phyloP scores from a whole-genome alignment of 2,113 vertebrate species.

The Lycaon pictus region DNA sequence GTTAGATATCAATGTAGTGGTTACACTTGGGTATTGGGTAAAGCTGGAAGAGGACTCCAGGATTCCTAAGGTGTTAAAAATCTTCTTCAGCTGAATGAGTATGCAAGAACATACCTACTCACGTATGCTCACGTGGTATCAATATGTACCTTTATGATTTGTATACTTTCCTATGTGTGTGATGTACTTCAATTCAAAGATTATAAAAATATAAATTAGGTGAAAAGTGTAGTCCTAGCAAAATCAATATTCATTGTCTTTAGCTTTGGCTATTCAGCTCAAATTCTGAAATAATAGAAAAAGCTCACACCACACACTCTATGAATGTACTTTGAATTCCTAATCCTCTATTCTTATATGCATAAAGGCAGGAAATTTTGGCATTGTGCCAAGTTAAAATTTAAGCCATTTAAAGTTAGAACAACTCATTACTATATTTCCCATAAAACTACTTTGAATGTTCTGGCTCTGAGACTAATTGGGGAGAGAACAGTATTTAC shows the following conservation, averaged over 20 bases:
- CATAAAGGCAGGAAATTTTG: slow-evolving; percentile 51
- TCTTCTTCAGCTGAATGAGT: background rate
- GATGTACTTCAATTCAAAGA: background rate
- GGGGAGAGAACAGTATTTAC: slow-evolving; percentile 46
- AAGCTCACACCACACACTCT: background rate
- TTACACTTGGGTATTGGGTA: background rate
- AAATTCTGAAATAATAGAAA: slow-evolving; percentile 63
- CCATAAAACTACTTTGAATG: slow-evolving; percentile 57
- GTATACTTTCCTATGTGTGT: background rate
- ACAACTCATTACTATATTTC: slow-evolving; percentile 66
- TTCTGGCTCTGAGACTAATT: slow-evolving; percentile 59
- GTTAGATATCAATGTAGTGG: background rate
- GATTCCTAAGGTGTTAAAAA: background rate
- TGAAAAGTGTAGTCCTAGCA: slow-evolving; percentile 8
- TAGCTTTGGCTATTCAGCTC: background rate
- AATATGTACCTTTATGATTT: background rate
- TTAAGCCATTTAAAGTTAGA: slow-evolving; percentile 63
- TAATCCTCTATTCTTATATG: slow-evolving; percentile 14
- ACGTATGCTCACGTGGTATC: background rate
- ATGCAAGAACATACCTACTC: background rate
- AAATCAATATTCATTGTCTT: slow-evolving; percentile 55
- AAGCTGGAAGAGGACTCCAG: background rate
- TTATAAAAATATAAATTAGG: slow-evolving; percentile 50
- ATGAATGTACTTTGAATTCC: slow-evolving; percentile 35
- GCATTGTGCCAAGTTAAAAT: slow-evolving; percentile 32